Conservation (phyloP, 2,113 vertebrate species). For the Prinia subflava region DNA sequence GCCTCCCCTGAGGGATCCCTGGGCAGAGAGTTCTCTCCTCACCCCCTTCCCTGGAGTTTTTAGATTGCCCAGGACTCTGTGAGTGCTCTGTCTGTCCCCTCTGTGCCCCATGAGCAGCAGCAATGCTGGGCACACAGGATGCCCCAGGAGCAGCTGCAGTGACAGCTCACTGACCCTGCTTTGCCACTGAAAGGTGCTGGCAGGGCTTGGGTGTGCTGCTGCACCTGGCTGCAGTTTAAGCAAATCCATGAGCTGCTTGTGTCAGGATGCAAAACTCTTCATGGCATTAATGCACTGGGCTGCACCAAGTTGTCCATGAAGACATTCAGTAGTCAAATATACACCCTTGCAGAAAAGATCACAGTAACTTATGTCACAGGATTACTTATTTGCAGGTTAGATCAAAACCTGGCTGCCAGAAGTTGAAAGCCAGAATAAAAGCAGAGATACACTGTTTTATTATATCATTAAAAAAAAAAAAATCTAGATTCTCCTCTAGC, state of each 20-base stretch:
- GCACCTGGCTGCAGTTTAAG: not conserved
- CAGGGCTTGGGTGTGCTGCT: not conserved
- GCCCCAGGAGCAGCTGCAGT: not conserved
- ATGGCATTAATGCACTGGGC: not conserved
- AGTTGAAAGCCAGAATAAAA: not conserved
- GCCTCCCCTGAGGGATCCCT: not conserved
- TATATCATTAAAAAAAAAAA: slow-evolving; percentile 19
- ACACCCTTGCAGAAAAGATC: not conserved
- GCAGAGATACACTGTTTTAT: not conserved
- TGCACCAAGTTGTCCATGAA: not conserved
- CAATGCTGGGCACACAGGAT: fast-evolving
- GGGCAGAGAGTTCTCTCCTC: not conserved
- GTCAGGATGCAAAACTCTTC: not conserved
- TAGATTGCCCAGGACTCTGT: not conserved
- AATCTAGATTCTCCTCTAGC: not conserved
- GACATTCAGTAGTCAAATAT: not conserved
- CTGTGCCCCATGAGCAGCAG: not conserved
- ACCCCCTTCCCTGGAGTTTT: not conserved
- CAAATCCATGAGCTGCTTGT: fast-evolving
- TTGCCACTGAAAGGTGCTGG: not conserved
- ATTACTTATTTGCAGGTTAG: not conserved
- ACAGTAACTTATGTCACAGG: not conserved
- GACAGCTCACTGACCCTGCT: fast-evolving
- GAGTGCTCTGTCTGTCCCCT: not conserved
- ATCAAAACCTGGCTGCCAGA: not conserved